Base-by-base conservation (phyloP, 92 coral and sea anemone species). In the Scolanthus callimorphus region DNA sequence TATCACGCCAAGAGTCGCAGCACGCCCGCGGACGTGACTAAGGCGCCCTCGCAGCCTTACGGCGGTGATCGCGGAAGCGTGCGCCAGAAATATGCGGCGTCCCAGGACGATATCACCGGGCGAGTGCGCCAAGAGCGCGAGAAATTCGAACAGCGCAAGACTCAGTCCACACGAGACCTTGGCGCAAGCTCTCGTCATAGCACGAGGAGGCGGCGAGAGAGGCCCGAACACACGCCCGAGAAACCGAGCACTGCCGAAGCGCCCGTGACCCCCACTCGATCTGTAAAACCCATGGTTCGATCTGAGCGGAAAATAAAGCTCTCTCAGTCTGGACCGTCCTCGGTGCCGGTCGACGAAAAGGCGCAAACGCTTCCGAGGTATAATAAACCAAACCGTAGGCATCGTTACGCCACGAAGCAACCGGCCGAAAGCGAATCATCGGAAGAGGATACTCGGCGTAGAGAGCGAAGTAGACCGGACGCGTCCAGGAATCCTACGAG, bases 1-100 rank as follows among this genome's bases (percentile, higher is more conserved):
- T 88, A 78, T 63, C 96, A 88, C 59, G 86, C 90, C 9, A 88
- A 88, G 56, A 88, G 96, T 52, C 75, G 96, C 3, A 88, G 96
- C 59, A 73, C 86, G 3, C 96, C 96, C 1, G 84, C 67, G 22
- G 96, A 78, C 17, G 69, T 60, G 1, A 68, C 49, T 31, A 65
- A 67, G 27, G 22, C 30, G 23, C n/a, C n/a, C n/a, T 59, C 67
- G 24, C 72, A 43, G 46, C 25, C 21, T 28, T 63, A 55, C 25
- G 54, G 55, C 9, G 69, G 63, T 27, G 83, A 74, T 3, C 83
- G 66, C 12, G 23, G 15, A 0, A 11, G 70, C 3, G 50, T 19
- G 20, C 65, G 39, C 29, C 65, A 44, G 34, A 67, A 79, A 19
- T 78, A 73, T 29, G 55, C 77, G 8, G 22, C 81, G 1, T 77